These are phyloP conservation scores for Orthonychiurus folsomi DNA, from an alignment of 2,888 invertebrate genomes.

Conservation along the genomic window DNA sequence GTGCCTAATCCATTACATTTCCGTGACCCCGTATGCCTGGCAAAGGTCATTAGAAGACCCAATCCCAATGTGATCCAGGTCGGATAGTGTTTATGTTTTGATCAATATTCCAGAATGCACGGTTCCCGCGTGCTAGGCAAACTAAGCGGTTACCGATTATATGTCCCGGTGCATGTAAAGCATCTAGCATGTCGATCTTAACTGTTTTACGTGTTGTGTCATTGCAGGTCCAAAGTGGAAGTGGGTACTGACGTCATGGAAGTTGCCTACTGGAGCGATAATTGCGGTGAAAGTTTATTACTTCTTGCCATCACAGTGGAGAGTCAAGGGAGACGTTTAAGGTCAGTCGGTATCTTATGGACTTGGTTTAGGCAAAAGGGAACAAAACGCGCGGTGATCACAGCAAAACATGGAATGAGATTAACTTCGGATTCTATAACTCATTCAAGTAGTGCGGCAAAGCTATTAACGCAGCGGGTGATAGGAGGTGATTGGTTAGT, in stretches of 20 bases:
- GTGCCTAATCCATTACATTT: too few relatives aligned
- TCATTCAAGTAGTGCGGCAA: neutral
- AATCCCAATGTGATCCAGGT: too few relatives aligned
- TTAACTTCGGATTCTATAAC: neutral
- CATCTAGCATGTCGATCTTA: too few relatives aligned
- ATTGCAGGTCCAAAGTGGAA: conserved; percentile 17
- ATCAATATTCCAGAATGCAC: too few relatives aligned
- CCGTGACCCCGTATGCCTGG: too few relatives aligned
- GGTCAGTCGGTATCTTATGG: conserved; percentile 5
- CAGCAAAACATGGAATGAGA: neutral
- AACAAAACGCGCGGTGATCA: neutral
- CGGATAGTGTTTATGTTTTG: too few relatives aligned
- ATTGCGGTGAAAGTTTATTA: conserved; percentile 36
- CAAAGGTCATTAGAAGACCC: too few relatives aligned
- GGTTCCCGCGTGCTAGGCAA: too few relatives aligned
- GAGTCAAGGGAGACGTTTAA: conserved; percentile 4
- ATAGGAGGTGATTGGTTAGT: neutral
- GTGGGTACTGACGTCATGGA: conserved; percentile 34
- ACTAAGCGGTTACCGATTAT: too few relatives aligned
- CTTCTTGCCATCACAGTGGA: conserved; percentile 26
- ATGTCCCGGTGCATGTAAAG: too few relatives aligned
- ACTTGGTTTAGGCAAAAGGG: neutral
- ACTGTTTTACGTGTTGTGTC: neutral
- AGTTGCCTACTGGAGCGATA: conserved; percentile 36
- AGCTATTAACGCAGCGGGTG: neutral